Conservation (phyloP, 2,888 invertebrate species). For the Lasioglossum morio region DNA sequence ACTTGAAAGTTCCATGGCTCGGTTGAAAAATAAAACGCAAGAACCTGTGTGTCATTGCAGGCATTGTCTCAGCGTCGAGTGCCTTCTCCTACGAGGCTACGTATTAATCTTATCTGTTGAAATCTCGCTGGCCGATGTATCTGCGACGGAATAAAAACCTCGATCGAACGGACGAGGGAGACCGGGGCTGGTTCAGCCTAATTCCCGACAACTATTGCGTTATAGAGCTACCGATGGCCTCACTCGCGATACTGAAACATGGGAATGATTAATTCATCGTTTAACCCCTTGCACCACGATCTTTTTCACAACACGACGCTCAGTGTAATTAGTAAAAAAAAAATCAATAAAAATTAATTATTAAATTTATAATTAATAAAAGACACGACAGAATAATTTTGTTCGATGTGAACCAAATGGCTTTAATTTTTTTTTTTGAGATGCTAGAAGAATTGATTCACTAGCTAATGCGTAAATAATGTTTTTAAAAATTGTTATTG, state of each 20-base stretch:
- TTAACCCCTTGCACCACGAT: neutral
- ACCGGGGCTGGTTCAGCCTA: neutral
- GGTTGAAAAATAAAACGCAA: neutral
- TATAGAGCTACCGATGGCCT: neutral
- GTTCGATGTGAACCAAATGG: no score
- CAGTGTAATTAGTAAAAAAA: no score
- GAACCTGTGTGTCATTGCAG: neutral
- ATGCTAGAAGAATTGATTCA: no score
- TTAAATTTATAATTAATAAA: no score
- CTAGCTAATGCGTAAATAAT: no score
- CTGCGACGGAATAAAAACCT: constrained; percentile 7
- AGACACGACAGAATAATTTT: no score
- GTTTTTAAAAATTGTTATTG: no score
- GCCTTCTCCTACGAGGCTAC: constrained; percentile 10
- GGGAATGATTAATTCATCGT: neutral
- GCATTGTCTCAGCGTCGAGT: constrained; percentile 23
- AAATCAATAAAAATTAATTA: no score
- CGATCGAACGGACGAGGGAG: neutral
- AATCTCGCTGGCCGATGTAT: constrained; percentile 6
- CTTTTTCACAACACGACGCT: neutral
- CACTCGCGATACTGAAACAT: neutral
- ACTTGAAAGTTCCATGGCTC: neutral
- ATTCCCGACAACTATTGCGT: neutral
- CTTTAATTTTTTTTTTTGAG: no score
- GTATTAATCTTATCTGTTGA: constrained; percentile 41